Evolutionary conservation across 1,140 invertebrate species (phyloP).

Genomic region (Diuraphis noxia): DNA sequence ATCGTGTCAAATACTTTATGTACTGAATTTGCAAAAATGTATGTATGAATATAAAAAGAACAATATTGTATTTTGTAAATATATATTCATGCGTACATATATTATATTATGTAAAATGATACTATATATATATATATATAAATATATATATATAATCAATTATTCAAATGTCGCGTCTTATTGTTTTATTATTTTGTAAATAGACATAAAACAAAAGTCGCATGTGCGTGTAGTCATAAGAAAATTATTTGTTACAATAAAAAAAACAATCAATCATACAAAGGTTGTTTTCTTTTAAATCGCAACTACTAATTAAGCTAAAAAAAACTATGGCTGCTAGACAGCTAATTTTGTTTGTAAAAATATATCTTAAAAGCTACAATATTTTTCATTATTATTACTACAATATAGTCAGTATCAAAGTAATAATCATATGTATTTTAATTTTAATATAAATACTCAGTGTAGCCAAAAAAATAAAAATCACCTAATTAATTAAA

Average conservation of each 20-base stretch:
- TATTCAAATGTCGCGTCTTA: background rate
- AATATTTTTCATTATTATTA: slow-evolving; percentile 1
- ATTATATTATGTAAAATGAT: slow-evolving; percentile 7
- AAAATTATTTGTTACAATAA: slow-evolving; percentile 42
- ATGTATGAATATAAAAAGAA: background rate
- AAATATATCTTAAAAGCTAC: slow-evolving; percentile 18
- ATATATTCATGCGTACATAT: background rate
- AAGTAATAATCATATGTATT: slow-evolving; percentile 28
- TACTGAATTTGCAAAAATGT: slow-evolving; percentile 3
- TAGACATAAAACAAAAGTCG: slow-evolving; percentile 9
- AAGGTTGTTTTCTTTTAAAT: background rate
- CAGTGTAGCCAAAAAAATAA: slow-evolving; percentile 19
- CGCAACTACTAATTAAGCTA: background rate
- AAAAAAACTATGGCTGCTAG: background rate
- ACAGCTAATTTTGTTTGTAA: background rate
- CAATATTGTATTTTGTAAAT: slow-evolving; percentile 20
- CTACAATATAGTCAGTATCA: background rate
- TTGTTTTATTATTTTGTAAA: slow-evolving; percentile 40
- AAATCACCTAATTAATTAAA: background rate
- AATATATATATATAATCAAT: slow-evolving; percentile 3
- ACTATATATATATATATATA: slow-evolving; percentile 10
- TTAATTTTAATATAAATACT: background rate
- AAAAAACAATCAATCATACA: slow-evolving; percentile 23
- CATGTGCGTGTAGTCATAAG: slow-evolving; percentile 23
- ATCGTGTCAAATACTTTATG: slow-evolving; percentile 13